Percentiles rank a stretch among this genome's conserved stretches.
Evolutionary conservation across 2,797 vertebrate species (phyloP).

Genomic region (Spheniscus humboldti): DNA sequence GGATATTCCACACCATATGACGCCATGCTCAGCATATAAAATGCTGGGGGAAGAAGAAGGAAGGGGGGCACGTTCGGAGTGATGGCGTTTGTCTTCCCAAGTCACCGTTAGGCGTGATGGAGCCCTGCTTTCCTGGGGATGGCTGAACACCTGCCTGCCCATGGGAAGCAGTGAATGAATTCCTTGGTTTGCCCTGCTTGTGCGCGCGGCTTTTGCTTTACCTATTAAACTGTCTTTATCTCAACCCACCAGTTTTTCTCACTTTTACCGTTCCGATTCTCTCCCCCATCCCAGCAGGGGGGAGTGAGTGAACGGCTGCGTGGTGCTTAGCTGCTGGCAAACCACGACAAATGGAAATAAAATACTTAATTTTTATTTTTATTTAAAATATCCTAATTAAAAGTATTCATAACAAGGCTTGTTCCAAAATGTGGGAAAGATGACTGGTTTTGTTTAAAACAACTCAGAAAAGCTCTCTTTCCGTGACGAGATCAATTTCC

Average conservation of each 20-base stretch:
- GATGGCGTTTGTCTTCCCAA: not conserved
- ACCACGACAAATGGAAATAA: not conserved
- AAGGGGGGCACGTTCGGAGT: rapidly evolving
- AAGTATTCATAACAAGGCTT: not conserved
- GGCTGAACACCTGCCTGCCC: not conserved
- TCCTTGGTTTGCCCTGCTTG: not conserved
- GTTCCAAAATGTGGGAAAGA: not conserved
- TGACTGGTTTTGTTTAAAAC: not conserved
- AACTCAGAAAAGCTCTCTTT: not conserved
- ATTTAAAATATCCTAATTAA: not conserved
- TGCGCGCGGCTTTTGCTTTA: not conserved
- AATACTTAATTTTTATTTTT: not conserved
- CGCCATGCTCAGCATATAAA: not conserved
- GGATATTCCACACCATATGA: not conserved
- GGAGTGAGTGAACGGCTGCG: rapidly evolving
- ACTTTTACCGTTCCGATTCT: not conserved
- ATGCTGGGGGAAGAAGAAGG: not conserved
- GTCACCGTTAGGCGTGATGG: not conserved
- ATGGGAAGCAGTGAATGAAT: not conserved
- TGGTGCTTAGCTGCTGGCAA: not conserved
- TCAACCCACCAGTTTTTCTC: not conserved
- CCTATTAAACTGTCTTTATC: not conserved
- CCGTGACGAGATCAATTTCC: not conserved
- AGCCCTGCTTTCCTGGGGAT: not conserved
- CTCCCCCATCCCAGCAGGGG: too few relatives aligned